phyloP scores from a whole-genome alignment of 2,888 invertebrate genomes.

The Alcis repandata region DNA sequence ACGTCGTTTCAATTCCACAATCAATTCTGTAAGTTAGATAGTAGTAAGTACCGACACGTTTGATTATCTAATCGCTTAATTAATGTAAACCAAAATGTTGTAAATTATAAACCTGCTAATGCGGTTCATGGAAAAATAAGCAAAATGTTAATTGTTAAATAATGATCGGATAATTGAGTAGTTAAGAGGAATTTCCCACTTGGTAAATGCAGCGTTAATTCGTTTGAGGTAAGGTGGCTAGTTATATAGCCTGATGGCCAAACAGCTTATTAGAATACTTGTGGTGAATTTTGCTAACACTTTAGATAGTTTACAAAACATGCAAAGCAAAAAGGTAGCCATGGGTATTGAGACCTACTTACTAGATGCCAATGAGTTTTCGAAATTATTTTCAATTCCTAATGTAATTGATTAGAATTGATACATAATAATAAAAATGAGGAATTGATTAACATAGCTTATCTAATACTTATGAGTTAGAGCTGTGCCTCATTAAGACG shows the following conservation, averaged over 20 bases:
- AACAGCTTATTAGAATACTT: constrained; percentile 13
- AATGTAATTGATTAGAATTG: no score
- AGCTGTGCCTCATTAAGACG: no score
- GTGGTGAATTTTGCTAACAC: neutral
- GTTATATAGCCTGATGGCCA: constrained; percentile 17
- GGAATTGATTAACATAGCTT: no score
- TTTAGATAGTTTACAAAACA: neutral
- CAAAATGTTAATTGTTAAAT: constrained; percentile 53
- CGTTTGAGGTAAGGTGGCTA: constrained; percentile 43
- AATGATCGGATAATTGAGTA: constrained; percentile 54
- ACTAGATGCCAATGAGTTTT: neutral
- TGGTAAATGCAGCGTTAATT: constrained; percentile 44
- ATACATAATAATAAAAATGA: no score
- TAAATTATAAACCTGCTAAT: constrained; percentile 21
- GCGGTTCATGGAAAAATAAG: constrained; percentile 48
- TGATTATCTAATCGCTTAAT: constrained; percentile 12
- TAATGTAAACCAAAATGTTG: constrained; percentile 14
- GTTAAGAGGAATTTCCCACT: constrained; percentile 48
- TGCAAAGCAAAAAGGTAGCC: neutral
- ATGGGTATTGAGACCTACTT: no score
- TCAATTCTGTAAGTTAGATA: no score
- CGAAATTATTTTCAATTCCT: neutral
- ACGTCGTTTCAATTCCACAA: no score
- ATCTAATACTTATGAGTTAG: no score
- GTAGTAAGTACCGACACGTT: constrained; percentile 10